phyloP scores from a whole-genome alignment of 2,888 invertebrate species.

The Lasioglossum malachurum region DNA sequence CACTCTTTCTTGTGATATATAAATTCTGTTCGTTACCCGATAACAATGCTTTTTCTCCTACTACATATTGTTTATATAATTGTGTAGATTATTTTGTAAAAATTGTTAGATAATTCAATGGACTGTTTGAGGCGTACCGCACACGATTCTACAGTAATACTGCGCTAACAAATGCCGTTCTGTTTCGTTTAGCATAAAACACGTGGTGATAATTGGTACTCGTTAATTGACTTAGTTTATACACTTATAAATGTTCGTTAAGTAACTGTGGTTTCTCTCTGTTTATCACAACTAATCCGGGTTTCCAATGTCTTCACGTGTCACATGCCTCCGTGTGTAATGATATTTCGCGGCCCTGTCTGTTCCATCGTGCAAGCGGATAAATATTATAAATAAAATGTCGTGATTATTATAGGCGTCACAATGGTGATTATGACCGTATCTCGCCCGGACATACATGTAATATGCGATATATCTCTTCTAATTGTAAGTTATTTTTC shows the following conservation, averaged over 20 bases:
- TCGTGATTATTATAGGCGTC: constrained; percentile 26
- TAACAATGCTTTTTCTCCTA: constrained; percentile 17
- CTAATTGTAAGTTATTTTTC: background rate
- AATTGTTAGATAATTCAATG: constrained; percentile 57
- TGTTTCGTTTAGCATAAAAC: constrained; percentile 37
- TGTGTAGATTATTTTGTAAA: constrained; percentile 52
- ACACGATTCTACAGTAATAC: constrained; percentile 48
- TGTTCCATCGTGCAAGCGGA: constrained; percentile 41
- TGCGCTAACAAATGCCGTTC: constrained; percentile 44
- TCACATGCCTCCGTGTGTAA: constrained; percentile 17
- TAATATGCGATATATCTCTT: constrained; percentile 26
- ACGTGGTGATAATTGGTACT: constrained; percentile 61
- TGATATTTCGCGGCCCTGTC: constrained; percentile 15
- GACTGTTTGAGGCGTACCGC: constrained; percentile 46
- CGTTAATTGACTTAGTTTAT: constrained; percentile 77
- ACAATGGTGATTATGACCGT: constrained; percentile 27
- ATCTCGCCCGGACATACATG: constrained; percentile 20
- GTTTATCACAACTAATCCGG: constrained; percentile 61
- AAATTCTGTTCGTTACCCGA: constrained; percentile 31
- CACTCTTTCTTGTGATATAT: constrained; percentile 9
- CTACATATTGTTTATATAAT: constrained; percentile 24
- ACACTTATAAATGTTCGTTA: constrained; percentile 65
- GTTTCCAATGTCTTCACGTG: background rate
- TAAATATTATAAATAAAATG: constrained; percentile 56
- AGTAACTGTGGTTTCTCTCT: constrained; percentile 40